phyloP scores from a whole-genome alignment of 2,113 vertebrate genomes.

The Sinocyclocheilus anophthalmus region DNA sequence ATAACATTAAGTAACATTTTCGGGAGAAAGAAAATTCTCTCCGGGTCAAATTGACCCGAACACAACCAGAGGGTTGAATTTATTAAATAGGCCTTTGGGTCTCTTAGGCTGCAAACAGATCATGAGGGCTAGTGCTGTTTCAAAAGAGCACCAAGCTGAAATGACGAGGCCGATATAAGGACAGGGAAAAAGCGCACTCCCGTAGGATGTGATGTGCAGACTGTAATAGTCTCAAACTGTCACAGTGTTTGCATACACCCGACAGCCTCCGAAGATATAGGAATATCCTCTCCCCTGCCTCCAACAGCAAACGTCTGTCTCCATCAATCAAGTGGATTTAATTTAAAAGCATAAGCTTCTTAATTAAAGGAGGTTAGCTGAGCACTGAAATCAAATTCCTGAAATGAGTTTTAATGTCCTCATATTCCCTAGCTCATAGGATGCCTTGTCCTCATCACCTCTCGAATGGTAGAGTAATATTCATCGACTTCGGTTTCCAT shows the following conservation, averaged over 20 bases:
- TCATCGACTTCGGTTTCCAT: conserved; percentile 11
- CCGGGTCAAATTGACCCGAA: no score
- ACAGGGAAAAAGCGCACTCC: conserved; percentile 61
- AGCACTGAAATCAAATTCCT: conserved; percentile 77
- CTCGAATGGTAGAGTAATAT: conserved; percentile 31
- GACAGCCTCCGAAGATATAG: conserved; percentile 62
- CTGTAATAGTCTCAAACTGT: conserved; percentile 76
- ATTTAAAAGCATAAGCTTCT: conserved; percentile 80
- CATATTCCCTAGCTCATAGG: conserved; percentile 61
- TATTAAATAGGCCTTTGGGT: background rate
- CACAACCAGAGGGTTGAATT: no score
- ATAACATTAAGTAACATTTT: no score
- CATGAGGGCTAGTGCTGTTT: background rate
- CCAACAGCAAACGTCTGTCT: conserved; percentile 67
- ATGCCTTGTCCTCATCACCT: conserved; percentile 58
- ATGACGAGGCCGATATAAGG: background rate
- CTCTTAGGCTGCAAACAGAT: background rate
- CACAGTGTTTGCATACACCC: conserved; percentile 72
- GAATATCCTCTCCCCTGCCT: conserved; percentile 24
- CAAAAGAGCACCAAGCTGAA: background rate
- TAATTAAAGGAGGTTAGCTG: conserved; percentile 80
- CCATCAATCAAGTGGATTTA: conserved; percentile 77
- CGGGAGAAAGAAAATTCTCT: no score
- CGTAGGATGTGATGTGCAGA: conserved; percentile 71
- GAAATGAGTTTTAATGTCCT: conserved; percentile 73